phyloP scores from a whole-genome alignment of 2,797 vertebrate genomes.

The Phyllotis vaccarum region DNA sequence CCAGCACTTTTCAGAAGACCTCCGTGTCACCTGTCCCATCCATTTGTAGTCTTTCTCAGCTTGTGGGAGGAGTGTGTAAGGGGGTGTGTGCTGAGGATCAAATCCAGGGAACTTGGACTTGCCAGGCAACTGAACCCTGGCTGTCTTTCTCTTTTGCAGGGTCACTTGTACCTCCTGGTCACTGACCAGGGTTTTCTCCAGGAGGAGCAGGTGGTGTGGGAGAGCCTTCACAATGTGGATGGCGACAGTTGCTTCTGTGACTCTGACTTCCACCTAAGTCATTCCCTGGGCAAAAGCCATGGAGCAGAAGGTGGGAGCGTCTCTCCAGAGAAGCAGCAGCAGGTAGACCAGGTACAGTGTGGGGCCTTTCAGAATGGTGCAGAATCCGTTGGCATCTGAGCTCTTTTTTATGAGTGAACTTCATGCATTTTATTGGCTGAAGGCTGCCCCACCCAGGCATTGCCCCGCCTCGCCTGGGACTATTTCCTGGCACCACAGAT shows the following conservation, averaged over 20 bases:
- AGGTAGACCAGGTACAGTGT: slow-evolving; percentile 93
- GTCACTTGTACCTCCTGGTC: slow-evolving; percentile 96
- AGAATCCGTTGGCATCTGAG: no score
- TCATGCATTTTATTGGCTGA: not conserved
- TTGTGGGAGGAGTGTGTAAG: not conserved
- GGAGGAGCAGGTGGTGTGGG: slow-evolving; percentile 95
- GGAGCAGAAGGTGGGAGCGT: not conserved
- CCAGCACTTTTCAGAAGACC: not conserved
- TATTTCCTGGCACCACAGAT: not conserved
- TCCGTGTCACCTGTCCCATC: not conserved
- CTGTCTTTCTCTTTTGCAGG: slow-evolving; percentile 85
- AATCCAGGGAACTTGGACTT: no score
- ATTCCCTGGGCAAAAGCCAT: slow-evolving; percentile 86
- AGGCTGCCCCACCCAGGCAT: not conserved
- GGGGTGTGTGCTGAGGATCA: no score
- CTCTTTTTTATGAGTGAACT: no score
- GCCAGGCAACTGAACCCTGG: not conserved
- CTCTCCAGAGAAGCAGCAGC: slow-evolving; percentile 84
- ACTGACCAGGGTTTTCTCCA: slow-evolving; percentile 97
- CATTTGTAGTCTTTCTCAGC: not conserved
- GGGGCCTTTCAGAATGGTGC: not conserved
- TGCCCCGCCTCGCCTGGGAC: fast-evolving
- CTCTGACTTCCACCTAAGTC: slow-evolving; percentile 93
- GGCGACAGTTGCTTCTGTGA: slow-evolving; percentile 98
- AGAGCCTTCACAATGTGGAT: slow-evolving; percentile 96